Evolutionary conservation across 1,140 invertebrate genomes (phyloP), one percentile per base, ranked within the genome.

Genomic region (Meloidogyne chitwoodi): DNA sequence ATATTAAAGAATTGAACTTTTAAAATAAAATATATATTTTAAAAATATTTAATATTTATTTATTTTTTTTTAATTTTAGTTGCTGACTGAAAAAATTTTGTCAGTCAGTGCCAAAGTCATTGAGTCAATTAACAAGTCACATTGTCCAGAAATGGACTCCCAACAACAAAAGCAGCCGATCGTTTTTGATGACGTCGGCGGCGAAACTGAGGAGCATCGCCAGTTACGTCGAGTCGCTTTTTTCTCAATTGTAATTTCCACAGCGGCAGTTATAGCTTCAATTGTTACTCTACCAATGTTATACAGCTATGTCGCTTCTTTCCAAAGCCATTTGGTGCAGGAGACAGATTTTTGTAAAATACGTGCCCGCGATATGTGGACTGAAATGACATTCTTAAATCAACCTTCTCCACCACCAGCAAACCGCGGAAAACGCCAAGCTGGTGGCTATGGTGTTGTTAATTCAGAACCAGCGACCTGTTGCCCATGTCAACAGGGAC

Each of bases 281-380:
- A 79, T 86, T 34, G 84, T 86, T 48, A 86, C 85, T 12, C 76
- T 86, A 29, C 85, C 85, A 29, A 83, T 87, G 83, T 80, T 86
- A 41, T 87, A 86, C 84, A 83, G 77, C 68, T 86, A 87, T 71
- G 86, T 86, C 19, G 85, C 85, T 48, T 73, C 63, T 29, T 87
- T 86, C 79, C 85, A 86, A 56, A 79, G 76, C 38, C 86, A 87
- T 76, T 68, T 86, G 27, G 84, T 86, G 66, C 74, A 78, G 24
- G 84, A 86, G 68, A 82, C 84, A 38, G 84, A 86, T 16, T 86
- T 87, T 79, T 87, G 86, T 75, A 87, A 87, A 70, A 77, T 83
- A 31, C 84, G 84, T 26, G 78, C 85, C 19, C 85, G 84, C 66
- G 84, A 85, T 80, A 85, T 85, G 84, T 85, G 85, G 85, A 79